Conservation (phyloP, 2,113 vertebrate genomes). For the Acrocephalus kingi region DNA sequence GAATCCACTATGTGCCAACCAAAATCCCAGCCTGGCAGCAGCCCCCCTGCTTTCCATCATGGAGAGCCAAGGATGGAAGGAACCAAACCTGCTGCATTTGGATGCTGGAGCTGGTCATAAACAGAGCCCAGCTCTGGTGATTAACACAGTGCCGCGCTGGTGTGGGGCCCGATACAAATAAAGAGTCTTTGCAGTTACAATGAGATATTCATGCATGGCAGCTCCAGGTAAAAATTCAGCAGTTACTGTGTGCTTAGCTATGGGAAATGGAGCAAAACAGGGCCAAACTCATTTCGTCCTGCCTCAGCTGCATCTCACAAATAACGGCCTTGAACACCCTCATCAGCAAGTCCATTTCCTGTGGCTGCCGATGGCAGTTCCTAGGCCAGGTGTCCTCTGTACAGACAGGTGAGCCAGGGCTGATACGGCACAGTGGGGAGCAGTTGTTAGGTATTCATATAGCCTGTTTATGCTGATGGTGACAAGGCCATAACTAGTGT, state of each 20-base stretch:
- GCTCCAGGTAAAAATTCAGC: constrained; percentile 6
- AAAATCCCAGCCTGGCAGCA: not conserved
- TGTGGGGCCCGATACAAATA: not conserved
- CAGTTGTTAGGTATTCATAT: not conserved
- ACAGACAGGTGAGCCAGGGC: not conserved
- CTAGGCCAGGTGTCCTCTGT: not conserved
- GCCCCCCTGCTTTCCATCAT: not conserved
- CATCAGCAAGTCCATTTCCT: constrained; percentile 44
- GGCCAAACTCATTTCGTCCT: not conserved
- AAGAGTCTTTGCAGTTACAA: constrained; percentile 14
- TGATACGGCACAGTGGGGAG: not conserved
- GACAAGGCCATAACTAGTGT: not conserved
- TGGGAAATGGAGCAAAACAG: constrained; percentile 42
- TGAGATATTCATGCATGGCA: constrained; percentile 52
- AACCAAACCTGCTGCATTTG: not conserved
- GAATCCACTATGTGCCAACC: not conserved
- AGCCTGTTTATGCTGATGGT: not conserved
- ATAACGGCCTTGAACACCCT: not conserved
- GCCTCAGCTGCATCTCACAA: constrained; percentile 24
- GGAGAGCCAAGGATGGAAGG: not conserved
- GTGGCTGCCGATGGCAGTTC: not conserved
- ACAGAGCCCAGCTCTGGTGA: not conserved
- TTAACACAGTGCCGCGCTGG: not conserved
- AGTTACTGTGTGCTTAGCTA: constrained; percentile 34
- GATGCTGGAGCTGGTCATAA: not conserved